Base-by-base conservation (phyloP, 2,888 invertebrate genomes). In the Conistra vaccinii region DNA sequence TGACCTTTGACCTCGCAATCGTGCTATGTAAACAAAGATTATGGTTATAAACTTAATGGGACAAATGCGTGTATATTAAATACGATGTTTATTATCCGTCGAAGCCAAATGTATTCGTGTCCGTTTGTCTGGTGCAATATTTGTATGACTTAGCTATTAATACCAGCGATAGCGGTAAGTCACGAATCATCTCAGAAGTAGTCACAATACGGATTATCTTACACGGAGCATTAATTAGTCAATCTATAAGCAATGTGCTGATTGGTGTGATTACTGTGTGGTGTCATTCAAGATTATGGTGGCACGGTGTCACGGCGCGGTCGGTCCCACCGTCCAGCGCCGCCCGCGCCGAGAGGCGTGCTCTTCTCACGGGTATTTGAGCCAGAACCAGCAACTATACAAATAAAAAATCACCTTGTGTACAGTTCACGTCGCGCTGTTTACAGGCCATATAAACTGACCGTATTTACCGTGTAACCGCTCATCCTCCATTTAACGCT, bases 281-380 rank as follows among this genome's bases (percentile, higher is more conserved):
- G 89, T 92, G 95, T 95, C 95, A 95, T 92, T 95, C 94, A 95
- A 93, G 95, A 93, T 95, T 94, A 95, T 81, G 86, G 87, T 87
- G 87, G 88, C 84, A 80, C 87, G 87, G 85, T 80, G 66, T 69
- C 67, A 69, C 69, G 78, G 66, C 78, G 62, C 70, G 85, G 81
- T 87, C 89, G 80, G 77, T 76, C 86, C 71, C 80, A 76, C 71
- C 80, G 76, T 23, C 55, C 55, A 39, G 55, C 55, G 35, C 61
- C 60, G 51, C 66, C 88, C 87, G 85, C 85, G 81, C 77, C 90
- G 91, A 89, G 93, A 92, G 93, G 90, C 89, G 89, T 85, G 84
- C 85, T 85, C 92, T 96, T 96, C 96, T 96, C 96, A 96, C 96
- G 96, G 95, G 93, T 95, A 96, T 96, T 96, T 95, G 93, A 93